These are phyloP conservation scores for Limnephilus auricula DNA, from an alignment of 2,888 invertebrate species.

Conservation along the genomic window DNA sequence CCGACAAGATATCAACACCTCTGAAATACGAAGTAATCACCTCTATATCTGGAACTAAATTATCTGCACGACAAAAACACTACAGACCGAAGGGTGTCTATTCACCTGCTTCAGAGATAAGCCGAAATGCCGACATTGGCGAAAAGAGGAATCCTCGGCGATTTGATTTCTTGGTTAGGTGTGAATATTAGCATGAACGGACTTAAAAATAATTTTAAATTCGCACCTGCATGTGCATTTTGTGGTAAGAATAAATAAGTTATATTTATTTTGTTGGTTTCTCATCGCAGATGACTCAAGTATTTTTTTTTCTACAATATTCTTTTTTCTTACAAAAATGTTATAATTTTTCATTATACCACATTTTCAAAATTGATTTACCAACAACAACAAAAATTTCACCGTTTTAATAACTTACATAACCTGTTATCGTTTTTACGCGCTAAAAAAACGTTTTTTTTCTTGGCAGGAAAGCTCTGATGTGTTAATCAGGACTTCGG, in stretches of 20 bases:
- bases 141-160: not conserved
- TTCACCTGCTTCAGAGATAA: constrained; percentile 13
- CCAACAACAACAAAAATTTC: too few species aligned
- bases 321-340: not conserved
- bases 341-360: not conserved
- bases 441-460: not conserved
- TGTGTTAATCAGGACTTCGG: not conserved
- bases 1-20: constrained; percentile 24
- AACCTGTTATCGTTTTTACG: not conserved
- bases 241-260: too few species aligned
- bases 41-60: not conserved
- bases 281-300: too few species aligned
- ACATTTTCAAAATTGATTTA: too few species aligned
- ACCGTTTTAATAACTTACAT: not conserved
- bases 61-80: constrained; percentile 12
- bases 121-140: not conserved
- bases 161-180: not conserved
- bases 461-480: not conserved
- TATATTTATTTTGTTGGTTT: too few species aligned
- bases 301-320: too few species aligned
- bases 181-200: not conserved
- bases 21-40: not conserved
- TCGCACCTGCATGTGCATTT: too few species aligned
- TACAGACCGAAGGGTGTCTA: not conserved
- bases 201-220: too few species aligned